phyloP scores from a whole-genome alignment of 2,113 vertebrate species.

The Isurus oxyrinchus region DNA sequence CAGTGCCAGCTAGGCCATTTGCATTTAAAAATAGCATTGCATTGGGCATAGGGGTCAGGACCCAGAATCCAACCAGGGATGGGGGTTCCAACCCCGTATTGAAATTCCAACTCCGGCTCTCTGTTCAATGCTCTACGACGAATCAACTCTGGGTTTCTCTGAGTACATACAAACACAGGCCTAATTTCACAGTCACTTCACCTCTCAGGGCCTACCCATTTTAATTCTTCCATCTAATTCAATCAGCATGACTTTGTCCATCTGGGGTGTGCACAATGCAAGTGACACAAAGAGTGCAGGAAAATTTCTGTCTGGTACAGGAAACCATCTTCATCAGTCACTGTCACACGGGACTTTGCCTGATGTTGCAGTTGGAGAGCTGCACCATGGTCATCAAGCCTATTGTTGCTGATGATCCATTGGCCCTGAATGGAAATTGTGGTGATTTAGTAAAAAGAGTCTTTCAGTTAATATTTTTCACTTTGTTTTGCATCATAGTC shows the following conservation, averaged over 20 bases:
- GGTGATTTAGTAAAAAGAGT: not conserved
- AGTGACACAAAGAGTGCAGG: not conserved
- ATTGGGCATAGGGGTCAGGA: too few relatives aligned
- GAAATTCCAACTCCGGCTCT: too few relatives aligned
- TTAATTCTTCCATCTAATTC: not conserved
- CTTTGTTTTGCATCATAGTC: not conserved
- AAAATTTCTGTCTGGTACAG: not conserved
- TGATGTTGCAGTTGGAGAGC: not conserved
- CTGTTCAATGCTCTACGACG: not conserved
- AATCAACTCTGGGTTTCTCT: not conserved
- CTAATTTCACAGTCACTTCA: not conserved
- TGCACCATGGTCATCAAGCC: not conserved
- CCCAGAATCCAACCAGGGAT: too few relatives aligned
- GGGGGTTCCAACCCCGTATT: too few relatives aligned
- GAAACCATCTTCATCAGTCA: not conserved
- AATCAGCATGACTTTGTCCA: not conserved
- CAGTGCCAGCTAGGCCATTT: too few relatives aligned
- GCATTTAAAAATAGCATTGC: too few relatives aligned
- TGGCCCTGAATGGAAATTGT: not conserved
- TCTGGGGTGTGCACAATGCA: not conserved
- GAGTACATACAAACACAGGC: not conserved
- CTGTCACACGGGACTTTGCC: not conserved
- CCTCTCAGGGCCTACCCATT: not conserved
- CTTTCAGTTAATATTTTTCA: not conserved
- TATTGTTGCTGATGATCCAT: not conserved